Percentiles rank a stretch among this genome's conserved stretches.
Evolutionary conservation across 2,888 invertebrate genomes (phyloP).

Genomic region (Ectropis crepuscularia): DNA sequence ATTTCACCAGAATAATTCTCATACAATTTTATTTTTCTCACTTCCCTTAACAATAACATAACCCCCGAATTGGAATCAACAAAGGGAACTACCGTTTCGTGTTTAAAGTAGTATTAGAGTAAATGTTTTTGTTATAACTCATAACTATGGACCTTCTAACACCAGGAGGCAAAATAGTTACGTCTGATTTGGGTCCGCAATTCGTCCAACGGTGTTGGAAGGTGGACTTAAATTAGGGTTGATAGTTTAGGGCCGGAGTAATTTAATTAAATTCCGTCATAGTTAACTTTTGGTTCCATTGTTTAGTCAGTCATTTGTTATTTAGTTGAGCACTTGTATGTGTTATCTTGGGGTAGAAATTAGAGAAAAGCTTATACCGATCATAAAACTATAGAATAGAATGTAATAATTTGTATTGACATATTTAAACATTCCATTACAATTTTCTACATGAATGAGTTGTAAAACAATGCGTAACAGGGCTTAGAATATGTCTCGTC

Average conservation of each 20-base stretch:
- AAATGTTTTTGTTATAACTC: slow-evolving; percentile 5
- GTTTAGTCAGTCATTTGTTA: slow-evolving; percentile 27
- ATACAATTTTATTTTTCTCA: too few species aligned
- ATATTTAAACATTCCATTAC: too few species aligned
- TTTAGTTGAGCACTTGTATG: slow-evolving; percentile 13
- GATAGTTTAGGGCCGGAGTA: slow-evolving; percentile 28
- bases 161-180: slow-evolving; percentile 35
- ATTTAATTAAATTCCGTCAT: slow-evolving; percentile 32
- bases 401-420: too few species aligned
- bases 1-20: too few species aligned
- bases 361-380: not conserved
- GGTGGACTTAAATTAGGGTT: slow-evolving; percentile 32
- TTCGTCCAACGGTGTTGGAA: slow-evolving; percentile 19
- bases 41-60: too few species aligned
- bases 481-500: too few species aligned
- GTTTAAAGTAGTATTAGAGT: not conserved
- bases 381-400: too few species aligned
- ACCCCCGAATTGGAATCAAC: too few species aligned
- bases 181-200: slow-evolving; percentile 30
- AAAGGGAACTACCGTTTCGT: too few species aligned
- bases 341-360: slow-evolving; percentile 12
- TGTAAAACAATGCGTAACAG: too few species aligned
- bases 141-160: slow-evolving; percentile 23
- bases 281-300: slow-evolving; percentile 24
- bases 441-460: too few species aligned